Evolutionary conservation across 1,140 invertebrate genomes (phyloP), one percentile per base, ranked within the genome.

Genomic region (Phymorhynchus buccinoides): DNA sequence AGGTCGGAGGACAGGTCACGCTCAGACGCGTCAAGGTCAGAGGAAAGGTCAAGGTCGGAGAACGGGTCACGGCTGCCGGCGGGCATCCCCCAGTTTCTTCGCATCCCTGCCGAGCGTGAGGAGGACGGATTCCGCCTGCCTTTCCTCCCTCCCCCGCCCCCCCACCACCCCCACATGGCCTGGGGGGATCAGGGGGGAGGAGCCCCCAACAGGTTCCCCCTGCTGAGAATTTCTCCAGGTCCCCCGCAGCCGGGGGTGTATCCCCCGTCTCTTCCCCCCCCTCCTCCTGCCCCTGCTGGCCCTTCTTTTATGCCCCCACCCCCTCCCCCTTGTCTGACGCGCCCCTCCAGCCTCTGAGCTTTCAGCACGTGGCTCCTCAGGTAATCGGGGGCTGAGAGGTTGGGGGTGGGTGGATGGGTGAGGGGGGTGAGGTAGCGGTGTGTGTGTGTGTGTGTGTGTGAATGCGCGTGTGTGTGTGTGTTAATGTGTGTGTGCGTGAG

Each of bases 71-170:
- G 73, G 62, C 66, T 22, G 16, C 66, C 66, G 0, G 52, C 37
- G 37, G 80, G 80, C 73, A 88, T 88, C 84, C 89, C 89, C 62
- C 86, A 87, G 56, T 90, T 90, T 85, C 82, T 91, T 44, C 83
- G 88, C 37, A 85, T 91, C 32, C 84, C 88, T 52, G 90, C 90
- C 37, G 90, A 90, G 77, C 85, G 87, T 41, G 90, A 91, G 66
- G 84, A 85, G 7, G 66, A 85, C 16, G 80, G 81, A 35, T 85
- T 89, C 30, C 81, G 83, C 66, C 86, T 90, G 77, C 90, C 90
- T n/a, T 71, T 56, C 16, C 88, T 90, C 71, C 80, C 80, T 7
- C 30, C 62, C 9, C 80, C 80, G 41, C 52, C 14, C 1, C 44
- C 78, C n/a, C 80, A 27, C 27, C 86, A 88, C 42, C n/a, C n/a